Evolutionary conservation across 2,888 invertebrate species (phyloP).

Genomic region (Myathropa florea): DNA sequence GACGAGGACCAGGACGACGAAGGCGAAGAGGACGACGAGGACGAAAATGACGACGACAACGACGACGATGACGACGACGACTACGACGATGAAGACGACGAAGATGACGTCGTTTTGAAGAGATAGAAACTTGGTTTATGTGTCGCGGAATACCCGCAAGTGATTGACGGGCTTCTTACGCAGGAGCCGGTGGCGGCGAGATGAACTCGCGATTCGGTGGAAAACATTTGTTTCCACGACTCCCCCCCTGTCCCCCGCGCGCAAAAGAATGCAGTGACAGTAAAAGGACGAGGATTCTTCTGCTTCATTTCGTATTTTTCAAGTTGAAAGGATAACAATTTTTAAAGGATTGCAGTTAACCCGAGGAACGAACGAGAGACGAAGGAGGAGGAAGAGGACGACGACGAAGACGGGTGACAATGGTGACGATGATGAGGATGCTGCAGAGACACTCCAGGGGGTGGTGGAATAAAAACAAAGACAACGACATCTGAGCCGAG

Average conservation of each 20-base stretch:
- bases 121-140: slow-evolving; percentile 61
- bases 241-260: too few relatives aligned
- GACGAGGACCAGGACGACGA: not conserved
- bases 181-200: not conserved
- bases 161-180: slow-evolving; percentile 58
- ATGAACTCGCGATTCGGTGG: slow-evolving; percentile 30
- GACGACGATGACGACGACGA: slow-evolving; percentile 8
- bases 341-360: slow-evolving; percentile 69
- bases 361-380: slow-evolving; percentile 49
- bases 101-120: slow-evolving; percentile 33
- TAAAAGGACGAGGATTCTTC: not conserved
- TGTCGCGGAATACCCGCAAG: slow-evolving; percentile 65
- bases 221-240: not conserved
- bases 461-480: too few relatives aligned
- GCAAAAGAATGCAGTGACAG: not conserved
- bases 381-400: not conserved
- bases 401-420: not conserved
- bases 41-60: too few relatives aligned
- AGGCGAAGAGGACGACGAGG: slow-evolving; percentile 26
- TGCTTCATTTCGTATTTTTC: slow-evolving; percentile 21
- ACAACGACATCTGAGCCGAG: too few relatives aligned
- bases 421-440: not conserved
- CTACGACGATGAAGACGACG: not conserved
- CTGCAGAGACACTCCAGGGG: not conserved
- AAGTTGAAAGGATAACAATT: slow-evolving; percentile 63